phyloP scores from a whole-genome alignment of 2,888 invertebrate species.

The Poecilobothrus nobilitatus region DNA sequence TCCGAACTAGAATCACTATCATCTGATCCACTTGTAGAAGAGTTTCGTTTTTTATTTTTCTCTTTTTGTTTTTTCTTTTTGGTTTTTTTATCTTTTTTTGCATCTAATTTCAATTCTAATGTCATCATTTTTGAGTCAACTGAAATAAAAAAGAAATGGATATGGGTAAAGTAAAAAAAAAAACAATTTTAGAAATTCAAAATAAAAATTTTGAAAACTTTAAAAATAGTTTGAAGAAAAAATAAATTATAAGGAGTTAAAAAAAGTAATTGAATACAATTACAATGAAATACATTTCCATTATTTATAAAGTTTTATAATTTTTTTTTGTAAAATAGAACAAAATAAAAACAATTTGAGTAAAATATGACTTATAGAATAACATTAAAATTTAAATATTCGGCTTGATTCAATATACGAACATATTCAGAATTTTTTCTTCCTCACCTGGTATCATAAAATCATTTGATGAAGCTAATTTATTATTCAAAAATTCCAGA shows the following conservation, averaged over 20 bases:
- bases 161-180: background rate
- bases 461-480: slow-evolving; percentile 51
- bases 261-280: no score
- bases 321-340: background rate
- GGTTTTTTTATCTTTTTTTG: slow-evolving; percentile 9
- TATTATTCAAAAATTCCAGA: slow-evolving; percentile 69
- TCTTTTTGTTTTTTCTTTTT: slow-evolving; percentile 9
- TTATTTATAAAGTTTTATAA: no score
- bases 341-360: background rate
- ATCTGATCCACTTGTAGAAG: slow-evolving; percentile 20
- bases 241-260: no score
- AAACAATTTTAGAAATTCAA: no score
- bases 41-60: slow-evolving; percentile 16
- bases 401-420: background rate
- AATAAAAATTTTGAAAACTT: no score
- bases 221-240: no score
- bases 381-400: slow-evolving; percentile 10
- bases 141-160: background rate
- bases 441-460: slow-evolving; percentile 49
- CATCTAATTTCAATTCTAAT: slow-evolving; percentile 20
- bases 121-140: slow-evolving; percentile 7
- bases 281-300: no score
- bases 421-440: background rate
- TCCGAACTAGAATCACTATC: slow-evolving; percentile 18
- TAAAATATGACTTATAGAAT: background rate